Conservation (phyloP, 2,888 invertebrate species). For the Sympetrum striolatum region DNA sequence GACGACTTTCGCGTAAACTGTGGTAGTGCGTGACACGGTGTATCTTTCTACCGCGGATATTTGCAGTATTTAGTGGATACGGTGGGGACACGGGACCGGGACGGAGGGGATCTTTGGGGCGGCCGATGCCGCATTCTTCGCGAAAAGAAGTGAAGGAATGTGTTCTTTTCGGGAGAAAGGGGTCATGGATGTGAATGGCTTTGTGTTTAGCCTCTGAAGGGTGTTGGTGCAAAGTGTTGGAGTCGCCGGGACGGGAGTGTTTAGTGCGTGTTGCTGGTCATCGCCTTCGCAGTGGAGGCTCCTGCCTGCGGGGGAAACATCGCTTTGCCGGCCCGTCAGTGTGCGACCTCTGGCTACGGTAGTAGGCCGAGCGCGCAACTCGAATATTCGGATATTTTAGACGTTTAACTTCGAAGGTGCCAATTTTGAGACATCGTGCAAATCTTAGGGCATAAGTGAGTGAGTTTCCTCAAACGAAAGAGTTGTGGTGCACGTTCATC, state of each 20-base stretch:
- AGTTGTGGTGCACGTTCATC: background rate
- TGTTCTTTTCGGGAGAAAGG: background rate
- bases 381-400: slow-evolving; percentile 6
- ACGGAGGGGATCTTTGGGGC: background rate
- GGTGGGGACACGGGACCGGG: slow-evolving; percentile 31
- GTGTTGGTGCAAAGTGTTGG: background rate
- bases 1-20: background rate
- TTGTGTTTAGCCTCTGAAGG: background rate
- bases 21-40: slow-evolving; percentile 18
- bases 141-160: background rate
- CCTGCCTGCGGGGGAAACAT: slow-evolving; percentile 37
- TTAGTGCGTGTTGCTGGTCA: slow-evolving; percentile 17
- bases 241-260: slow-evolving; percentile 2
- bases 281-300: slow-evolving; percentile 24
- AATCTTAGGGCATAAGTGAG: background rate
- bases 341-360: slow-evolving; percentile 35
- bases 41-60: slow-evolving; percentile 9
- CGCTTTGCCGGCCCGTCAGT: slow-evolving; percentile 37
- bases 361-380: slow-evolving; percentile 36
- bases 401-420: background rate
- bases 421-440: background rate
- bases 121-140: background rate
- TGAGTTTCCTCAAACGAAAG: background rate
- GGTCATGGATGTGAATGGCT: background rate
- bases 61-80: background rate